A percentile compares a stretch with the other conserved stretches of the same genome.
phyloP scores from a whole-genome alignment of 2,113 vertebrate genomes.

The Halcyon senegalensis region DNA sequence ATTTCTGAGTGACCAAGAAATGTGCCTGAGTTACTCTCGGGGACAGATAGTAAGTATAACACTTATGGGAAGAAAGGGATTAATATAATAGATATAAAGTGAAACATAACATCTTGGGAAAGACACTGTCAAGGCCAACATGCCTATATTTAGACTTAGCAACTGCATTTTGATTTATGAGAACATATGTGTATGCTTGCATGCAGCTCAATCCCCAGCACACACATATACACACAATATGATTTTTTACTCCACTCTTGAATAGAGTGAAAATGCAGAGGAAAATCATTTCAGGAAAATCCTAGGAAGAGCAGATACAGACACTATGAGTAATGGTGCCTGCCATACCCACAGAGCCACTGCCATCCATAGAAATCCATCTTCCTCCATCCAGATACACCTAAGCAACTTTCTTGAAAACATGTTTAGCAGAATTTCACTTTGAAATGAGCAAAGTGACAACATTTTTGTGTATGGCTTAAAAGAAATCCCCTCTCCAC shows the following conservation, averaged over 20 bases:
- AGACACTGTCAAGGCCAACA: background rate
- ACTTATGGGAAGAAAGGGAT: conserved; percentile 10
- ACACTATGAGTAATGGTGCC: background rate
- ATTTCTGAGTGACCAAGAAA: conserved; percentile 22
- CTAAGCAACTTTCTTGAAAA: background rate
- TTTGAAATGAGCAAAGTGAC: background rate
- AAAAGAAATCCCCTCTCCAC: background rate
- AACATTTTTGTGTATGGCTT: background rate
- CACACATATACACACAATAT: background rate
- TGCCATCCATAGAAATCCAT: background rate
- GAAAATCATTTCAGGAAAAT: background rate
- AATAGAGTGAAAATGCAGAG: background rate
- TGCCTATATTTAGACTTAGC: background rate
- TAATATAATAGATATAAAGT: background rate
- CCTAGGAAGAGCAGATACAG: background rate
- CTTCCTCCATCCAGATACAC: background rate
- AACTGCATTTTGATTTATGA: background rate
- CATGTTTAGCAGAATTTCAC: background rate
- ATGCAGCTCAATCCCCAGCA: background rate
- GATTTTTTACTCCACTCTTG: background rate
- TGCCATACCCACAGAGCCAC: background rate
- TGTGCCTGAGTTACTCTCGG: background rate
- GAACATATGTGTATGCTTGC: background rate
- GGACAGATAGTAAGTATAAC: background rate
- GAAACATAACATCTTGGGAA: background rate